phyloP scores from a whole-genome alignment of 92 coral and sea anemone species.

The Isaurus tuberculatus region DNA sequence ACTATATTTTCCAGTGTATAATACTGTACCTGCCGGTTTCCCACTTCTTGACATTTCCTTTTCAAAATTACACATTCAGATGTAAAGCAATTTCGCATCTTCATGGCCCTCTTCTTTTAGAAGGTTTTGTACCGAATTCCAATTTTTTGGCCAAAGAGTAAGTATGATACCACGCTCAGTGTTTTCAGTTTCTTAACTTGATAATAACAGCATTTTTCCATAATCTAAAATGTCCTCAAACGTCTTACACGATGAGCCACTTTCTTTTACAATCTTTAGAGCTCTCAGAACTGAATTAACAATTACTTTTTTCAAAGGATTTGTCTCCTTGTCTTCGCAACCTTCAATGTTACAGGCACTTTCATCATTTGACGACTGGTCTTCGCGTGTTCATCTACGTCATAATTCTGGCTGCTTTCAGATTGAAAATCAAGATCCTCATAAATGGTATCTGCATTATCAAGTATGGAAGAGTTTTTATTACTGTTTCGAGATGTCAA shows the following conservation, averaged over 20 bases:
- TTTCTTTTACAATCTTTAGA: not conserved
- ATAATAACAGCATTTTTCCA: not conserved
- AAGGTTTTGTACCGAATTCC: not conserved
- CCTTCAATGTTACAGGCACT: not conserved
- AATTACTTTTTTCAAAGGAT: not conserved
- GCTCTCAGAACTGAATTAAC: not conserved
- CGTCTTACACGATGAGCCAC: not conserved
- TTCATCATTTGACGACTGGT: not conserved
- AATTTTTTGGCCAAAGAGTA: not conserved
- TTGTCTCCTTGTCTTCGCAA: not conserved
- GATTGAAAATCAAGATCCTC: too few species aligned
- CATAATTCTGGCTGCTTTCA: not conserved
- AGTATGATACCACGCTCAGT: not conserved
- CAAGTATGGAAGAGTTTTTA: too few species aligned
- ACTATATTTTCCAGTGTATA: too few species aligned
- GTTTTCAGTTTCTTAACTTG: not conserved
- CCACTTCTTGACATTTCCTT: not conserved
- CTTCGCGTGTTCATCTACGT: not conserved
- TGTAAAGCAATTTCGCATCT: not conserved
- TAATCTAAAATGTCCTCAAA: not conserved
- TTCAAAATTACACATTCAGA: not conserved
- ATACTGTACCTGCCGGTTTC: too few species aligned
- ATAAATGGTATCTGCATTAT: too few species aligned
- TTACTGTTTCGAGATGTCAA: too few species aligned
- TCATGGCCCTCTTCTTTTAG: not conserved